phyloP scores from a whole-genome alignment of 35 echinoderm and acorn worm genomes.

The Holothuria glaberrima region DNA sequence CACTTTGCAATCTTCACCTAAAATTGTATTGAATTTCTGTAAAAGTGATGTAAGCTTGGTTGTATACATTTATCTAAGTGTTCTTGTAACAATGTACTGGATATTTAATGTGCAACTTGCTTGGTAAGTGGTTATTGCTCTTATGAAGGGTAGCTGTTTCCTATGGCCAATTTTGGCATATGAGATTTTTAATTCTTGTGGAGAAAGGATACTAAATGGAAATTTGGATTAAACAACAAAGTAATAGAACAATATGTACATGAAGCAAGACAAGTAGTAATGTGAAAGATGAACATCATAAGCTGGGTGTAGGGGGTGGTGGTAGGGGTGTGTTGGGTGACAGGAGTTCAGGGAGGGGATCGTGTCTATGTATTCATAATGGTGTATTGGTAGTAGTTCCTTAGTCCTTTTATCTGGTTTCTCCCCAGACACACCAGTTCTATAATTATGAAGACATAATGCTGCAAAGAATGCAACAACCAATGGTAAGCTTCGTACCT shows the following conservation, averaged over 20 bases:
- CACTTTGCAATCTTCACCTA: neutral
- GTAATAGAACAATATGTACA: too few species aligned
- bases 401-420: neutral
- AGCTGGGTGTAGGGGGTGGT: too few species aligned
- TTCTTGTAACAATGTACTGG: neutral
- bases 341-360: too few species aligned
- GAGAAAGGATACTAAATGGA: too few species aligned
- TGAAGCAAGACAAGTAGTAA: too few species aligned
- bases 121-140: neutral
- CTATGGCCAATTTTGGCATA: neutral
- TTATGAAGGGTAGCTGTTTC: neutral
- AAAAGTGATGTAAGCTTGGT: neutral
- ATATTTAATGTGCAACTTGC: neutral
- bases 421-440: conserved; percentile 71
- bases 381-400: neutral
- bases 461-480: conserved; percentile 77
- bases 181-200: too few species aligned
- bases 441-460: conserved; percentile 88
- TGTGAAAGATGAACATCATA: too few species aligned
- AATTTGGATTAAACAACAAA: too few species aligned
- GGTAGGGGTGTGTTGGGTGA: too few species aligned
- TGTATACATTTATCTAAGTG: neutral
- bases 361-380: too few species aligned
- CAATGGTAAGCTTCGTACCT: conserved; percentile 65
- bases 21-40: neutral